These are phyloP conservation scores for Anoura caudifer DNA, from an alignment of 2,113 vertebrate species.

Conservation along the genomic window DNA sequence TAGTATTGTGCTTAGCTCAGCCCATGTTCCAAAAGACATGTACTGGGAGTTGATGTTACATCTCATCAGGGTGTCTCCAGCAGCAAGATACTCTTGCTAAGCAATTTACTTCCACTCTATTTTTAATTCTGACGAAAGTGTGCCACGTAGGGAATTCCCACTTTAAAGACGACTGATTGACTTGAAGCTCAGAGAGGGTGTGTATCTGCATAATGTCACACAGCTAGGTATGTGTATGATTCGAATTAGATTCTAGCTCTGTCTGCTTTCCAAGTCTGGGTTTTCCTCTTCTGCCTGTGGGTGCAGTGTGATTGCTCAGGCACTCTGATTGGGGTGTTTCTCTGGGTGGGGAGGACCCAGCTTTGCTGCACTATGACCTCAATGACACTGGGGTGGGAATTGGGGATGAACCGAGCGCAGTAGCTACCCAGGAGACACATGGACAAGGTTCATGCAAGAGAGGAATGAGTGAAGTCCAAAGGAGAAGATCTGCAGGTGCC, in stretches of 20 bases:
- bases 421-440: not conserved
- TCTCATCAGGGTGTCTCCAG: not conserved
- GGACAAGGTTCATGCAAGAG: not conserved
- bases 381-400: not conserved
- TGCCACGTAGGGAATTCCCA: not conserved
- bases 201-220: not conserved
- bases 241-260: not conserved
- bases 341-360: not conserved
- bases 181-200: not conserved
- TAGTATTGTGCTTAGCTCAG: not conserved
- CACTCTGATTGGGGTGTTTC: not conserved
- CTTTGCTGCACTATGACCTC: not conserved
- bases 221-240: not conserved
- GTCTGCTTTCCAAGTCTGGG: not conserved
- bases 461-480: not conserved
- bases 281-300: not conserved
- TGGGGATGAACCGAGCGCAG: not conserved
- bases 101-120: not conserved
- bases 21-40: not conserved
- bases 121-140: not conserved
- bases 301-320: not conserved
- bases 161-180: not conserved
- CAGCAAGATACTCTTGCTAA: not conserved
- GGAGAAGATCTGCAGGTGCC: not conserved
- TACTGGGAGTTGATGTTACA: not conserved